Base-by-base conservation (phyloP, 2,797 vertebrate genomes). In the Psittacula echo region DNA sequence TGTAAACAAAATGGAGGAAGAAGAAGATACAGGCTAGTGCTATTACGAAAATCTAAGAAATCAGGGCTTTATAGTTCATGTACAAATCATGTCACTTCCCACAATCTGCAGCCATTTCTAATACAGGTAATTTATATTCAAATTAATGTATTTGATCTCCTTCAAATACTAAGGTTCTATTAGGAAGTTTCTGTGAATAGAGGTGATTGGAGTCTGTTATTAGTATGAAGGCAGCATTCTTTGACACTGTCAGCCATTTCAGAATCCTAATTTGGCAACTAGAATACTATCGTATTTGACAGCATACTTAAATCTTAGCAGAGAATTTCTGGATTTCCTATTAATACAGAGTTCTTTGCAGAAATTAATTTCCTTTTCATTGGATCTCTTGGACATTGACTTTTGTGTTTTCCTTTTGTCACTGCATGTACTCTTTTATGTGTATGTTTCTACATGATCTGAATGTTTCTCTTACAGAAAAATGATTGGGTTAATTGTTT, bases 81-180 rank as follows among this genome's bases (percentile, higher is more conserved):
- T 72, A n/a, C 45, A 87, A 48, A 41, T 92, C 1, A 1, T 23
- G 32, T 68, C 26, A 26, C 18, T 91, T 94, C 56, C 23, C 30
- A 30, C 7, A 27, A 42, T 34, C 24, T 72, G 42, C 79, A 73
- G 42, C 34, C 11, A 30, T 89, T 91, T 87, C 54, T 73, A 73
- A 53, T 89, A 29, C 27, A 78, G 45, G n/a, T 75, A 70, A 78
- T 81, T 90, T 85, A 41, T 67, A 70, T 85, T 96, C 54, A 82
- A n/a, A 89, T 94, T 34, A 76, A 67, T 81, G 11, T 48, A 67
- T 85, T 81, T 89, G 61, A 87, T 85, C 15, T 73, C 39, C 51
- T 80, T 92, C 44, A 73, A 29, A 45, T 74, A 50, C 41, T 76
- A 56, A n/a, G 13, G 10, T 73, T 84, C 67, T 82, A 0, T 84